These are phyloP conservation scores for Plebejus anna DNA, from an alignment of 2,888 invertebrate genomes.

Conservation along the genomic window DNA sequence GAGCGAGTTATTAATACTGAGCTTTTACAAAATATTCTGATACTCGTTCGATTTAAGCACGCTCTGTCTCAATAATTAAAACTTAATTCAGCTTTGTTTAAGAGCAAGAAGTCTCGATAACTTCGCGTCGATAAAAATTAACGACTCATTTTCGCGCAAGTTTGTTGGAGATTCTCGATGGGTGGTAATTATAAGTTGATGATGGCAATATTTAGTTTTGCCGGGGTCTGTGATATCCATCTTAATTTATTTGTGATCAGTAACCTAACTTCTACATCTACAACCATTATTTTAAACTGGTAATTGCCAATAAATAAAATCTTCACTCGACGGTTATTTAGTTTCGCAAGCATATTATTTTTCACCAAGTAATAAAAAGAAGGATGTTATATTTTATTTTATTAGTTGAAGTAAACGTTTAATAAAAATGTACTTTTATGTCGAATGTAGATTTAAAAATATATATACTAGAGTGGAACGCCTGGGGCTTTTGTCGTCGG, in stretches of 20 bases:
- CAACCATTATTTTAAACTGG: not conserved
- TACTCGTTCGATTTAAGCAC: not conserved
- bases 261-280: not conserved
- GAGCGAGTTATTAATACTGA: too few relatives aligned
- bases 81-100: not conserved
- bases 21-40: not conserved
- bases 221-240: conserved; percentile 6
- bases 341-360: not conserved
- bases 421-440: too few relatives aligned
- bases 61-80: not conserved
- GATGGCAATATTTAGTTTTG: conserved; percentile 12
- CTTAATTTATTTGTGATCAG: conserved; percentile 17
- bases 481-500: too few relatives aligned
- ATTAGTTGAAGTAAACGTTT: too few relatives aligned
- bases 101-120: not conserved
- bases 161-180: conserved; percentile 1
- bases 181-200: conserved; percentile 5
- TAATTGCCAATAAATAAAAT: not conserved
- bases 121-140: conserved; percentile 4
- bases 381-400: too few relatives aligned
- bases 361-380: too few relatives aligned
- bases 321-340: not conserved
- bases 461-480: too few relatives aligned
- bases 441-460: too few relatives aligned
- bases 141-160: not conserved